phyloP scores from a whole-genome alignment of 2,113 vertebrate genomes.

The Limanda limanda region DNA sequence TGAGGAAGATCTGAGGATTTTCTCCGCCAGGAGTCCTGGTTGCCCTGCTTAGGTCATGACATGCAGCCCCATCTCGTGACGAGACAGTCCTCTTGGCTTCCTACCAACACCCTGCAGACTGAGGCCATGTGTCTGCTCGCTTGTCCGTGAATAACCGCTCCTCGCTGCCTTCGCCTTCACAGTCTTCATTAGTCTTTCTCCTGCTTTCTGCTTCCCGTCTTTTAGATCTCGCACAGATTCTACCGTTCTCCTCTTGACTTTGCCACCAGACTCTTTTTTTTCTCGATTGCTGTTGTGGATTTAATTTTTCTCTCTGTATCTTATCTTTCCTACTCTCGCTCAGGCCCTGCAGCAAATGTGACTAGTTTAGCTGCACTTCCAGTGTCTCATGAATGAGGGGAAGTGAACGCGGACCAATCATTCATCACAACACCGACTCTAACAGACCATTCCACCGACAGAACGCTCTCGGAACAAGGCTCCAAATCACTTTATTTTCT shows the following conservation, averaged over 20 bases:
- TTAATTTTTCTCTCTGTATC: not conserved
- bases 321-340: conserved; percentile 3
- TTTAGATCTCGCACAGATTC: conserved; percentile 10
- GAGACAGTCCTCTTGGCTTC: conserved; percentile 61
- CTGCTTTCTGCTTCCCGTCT: conserved; percentile 32
- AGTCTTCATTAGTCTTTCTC: not conserved
- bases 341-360: conserved; percentile 46
- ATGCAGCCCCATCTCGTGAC: conserved; percentile 61
- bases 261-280: no score
- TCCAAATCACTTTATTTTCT: conserved; percentile 13
- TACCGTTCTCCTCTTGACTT: not conserved
- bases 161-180: conserved; percentile 27
- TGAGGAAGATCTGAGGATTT: conserved; percentile 37
- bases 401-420: conserved; percentile 41
- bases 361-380: conserved; percentile 26
- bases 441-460: conserved; percentile 3
- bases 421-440: conserved; percentile 38
- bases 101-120: conserved; percentile 57
- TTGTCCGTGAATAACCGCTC: conserved; percentile 51
- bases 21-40: conserved; percentile 46
- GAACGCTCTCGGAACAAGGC: conserved; percentile 6
- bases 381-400: conserved; percentile 47
- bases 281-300: no score
- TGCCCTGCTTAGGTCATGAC: conserved; percentile 59
- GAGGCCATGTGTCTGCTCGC: conserved; percentile 60